Percentiles rank a stretch among this genome's conserved stretches.
Evolutionary conservation across 2,888 invertebrate species (phyloP).

Genomic region (Aelia acuminata): DNA sequence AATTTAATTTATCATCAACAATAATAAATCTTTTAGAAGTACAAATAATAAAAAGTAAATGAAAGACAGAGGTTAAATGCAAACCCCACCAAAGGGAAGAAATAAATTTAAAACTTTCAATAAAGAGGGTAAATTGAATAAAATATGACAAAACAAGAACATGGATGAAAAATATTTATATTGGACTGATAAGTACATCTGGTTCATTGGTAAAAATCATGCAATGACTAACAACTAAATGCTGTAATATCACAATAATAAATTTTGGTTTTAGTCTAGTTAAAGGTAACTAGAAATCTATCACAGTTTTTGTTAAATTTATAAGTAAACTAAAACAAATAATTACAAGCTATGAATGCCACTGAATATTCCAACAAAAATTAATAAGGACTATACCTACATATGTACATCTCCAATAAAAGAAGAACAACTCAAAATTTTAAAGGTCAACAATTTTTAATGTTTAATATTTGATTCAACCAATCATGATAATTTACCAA

Average conservation of each 20-base stretch:
- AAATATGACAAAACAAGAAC: neutral
- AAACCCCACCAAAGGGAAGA: too few relatives aligned
- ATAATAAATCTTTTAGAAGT: too few relatives aligned
- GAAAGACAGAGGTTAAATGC: too few relatives aligned
- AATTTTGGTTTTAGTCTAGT: conserved; percentile 30
- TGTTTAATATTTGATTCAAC: too few relatives aligned
- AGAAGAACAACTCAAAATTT: too few relatives aligned
- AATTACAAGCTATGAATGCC: conserved; percentile 4
- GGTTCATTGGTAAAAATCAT: conserved; percentile 10
- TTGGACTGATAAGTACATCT: conserved; percentile 33
- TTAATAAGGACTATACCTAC: neutral
- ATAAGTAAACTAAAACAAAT: neutral
- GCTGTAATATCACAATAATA: conserved; percentile 32
- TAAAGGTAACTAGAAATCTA: conserved; percentile 25
- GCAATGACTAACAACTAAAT: conserved; percentile 22
- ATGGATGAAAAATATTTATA: conserved; percentile 36
- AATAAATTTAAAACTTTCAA: too few relatives aligned
- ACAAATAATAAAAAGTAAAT: too few relatives aligned
- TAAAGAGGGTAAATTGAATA: neutral
- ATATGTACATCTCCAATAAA: too few relatives aligned
- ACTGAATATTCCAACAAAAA: neutral
- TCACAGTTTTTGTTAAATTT: conserved; percentile 42
- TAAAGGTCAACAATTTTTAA: too few relatives aligned
- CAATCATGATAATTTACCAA: too few relatives aligned
- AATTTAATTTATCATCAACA: too few relatives aligned